Evolutionary conservation across 2,113 vertebrate species (phyloP).

Genomic region (Coptodon rendalli): DNA sequence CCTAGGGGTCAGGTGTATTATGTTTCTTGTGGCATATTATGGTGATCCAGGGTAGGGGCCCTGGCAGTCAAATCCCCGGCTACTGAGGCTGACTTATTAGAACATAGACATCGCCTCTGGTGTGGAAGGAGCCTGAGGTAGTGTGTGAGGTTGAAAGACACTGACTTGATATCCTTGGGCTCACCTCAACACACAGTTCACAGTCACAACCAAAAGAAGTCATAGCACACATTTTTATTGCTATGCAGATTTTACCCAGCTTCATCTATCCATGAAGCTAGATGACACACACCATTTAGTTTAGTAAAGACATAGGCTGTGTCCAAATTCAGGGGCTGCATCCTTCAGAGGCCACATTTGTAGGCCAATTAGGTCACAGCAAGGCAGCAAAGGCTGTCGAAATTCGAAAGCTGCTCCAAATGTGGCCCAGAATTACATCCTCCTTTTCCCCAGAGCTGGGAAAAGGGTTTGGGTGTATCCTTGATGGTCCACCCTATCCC

Average conservation of each 20-base stretch:
- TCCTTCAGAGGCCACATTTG: not conserved
- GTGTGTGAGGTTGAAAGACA: not conserved
- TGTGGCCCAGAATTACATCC: not conserved
- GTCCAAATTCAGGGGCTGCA: not conserved
- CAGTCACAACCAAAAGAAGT: not conserved
- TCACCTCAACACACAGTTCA: not conserved
- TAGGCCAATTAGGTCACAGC: not conserved
- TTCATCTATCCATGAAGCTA: not conserved
- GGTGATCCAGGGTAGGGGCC: not conserved
- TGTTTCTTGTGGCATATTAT: not conserved
- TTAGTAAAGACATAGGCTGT: not conserved
- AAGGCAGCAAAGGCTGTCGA: not conserved
- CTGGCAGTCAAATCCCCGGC: not conserved
- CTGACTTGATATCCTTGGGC: not conserved
- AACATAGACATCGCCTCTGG: not conserved
- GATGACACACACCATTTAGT: not conserved
- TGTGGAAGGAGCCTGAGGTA: not conserved
- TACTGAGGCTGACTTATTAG: not conserved
- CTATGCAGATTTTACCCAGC: not conserved
- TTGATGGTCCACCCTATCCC: not conserved
- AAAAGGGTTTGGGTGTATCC: not conserved
- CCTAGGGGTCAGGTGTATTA: not conserved
- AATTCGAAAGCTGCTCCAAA: not conserved
- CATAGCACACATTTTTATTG: not conserved
- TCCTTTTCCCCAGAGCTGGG: not conserved